Evolutionary conservation across 2,888 invertebrate genomes (phyloP).

Genomic region (Dione vanillae): DNA sequence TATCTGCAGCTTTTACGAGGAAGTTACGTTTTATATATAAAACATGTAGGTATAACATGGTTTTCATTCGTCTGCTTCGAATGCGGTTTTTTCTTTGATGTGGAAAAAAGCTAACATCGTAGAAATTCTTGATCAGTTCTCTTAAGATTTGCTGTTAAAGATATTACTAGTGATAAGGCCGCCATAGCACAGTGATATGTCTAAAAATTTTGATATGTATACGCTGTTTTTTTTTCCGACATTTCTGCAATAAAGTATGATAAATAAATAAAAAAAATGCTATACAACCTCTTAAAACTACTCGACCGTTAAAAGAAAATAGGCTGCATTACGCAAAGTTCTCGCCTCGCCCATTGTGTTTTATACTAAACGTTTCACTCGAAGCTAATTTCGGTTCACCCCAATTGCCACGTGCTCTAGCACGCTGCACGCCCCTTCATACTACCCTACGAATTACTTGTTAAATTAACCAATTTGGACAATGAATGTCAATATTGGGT

Average conservation of each 20-base stretch:
- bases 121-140: too few relatives aligned
- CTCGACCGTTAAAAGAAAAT: constrained; percentile 10
- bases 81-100: not conserved
- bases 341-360: not conserved
- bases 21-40: not conserved
- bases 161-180: too few relatives aligned
- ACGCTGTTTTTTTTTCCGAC: too few relatives aligned
- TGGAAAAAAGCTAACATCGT: not conserved
- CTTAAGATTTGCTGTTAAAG: too few relatives aligned
- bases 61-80: not conserved
- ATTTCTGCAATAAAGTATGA: too few relatives aligned
- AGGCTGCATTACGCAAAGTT: not conserved
- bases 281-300: constrained; percentile 1
- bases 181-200: too few relatives aligned
- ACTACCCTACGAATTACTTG: not conserved
- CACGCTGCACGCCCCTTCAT: constrained; percentile 2
- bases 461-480: constrained; percentile 22
- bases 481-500: constrained; percentile 14
- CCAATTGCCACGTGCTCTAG: constrained; percentile 12
- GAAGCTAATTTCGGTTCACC: constrained; percentile 21
- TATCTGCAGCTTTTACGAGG: not conserved
- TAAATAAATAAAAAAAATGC: not conserved
- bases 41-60: not conserved
- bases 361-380: constrained; percentile 21
- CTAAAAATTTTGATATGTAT: too few relatives aligned